Evolutionary conservation across 2,888 invertebrate genomes (phyloP), one percentile per base, ranked within the genome.

Genomic region (Psococerastis gibbosa): DNA sequence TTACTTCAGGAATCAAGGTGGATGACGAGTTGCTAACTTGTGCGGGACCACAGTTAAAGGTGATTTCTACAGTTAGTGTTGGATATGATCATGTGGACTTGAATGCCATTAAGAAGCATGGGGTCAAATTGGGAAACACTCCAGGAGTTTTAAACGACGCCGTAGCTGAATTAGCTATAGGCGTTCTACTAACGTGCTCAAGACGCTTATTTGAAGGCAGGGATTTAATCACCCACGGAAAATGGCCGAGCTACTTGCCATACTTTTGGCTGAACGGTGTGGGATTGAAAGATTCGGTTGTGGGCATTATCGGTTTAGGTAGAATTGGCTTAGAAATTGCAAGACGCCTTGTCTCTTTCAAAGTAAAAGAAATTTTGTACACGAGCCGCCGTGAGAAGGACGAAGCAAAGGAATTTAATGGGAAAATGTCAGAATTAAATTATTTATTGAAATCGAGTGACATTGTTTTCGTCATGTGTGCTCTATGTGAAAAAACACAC

Each of bases 161-260:
- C 2, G 87, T 87, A 0, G 89, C 94, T 1, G 94, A 95, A 46
- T 15, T 22, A 15, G 15, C 41, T 38, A 15, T 16, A 42, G 22
- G 18, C 23, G 22, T 13, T 20, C 5, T 43, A 9, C 18, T 33
- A 22, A 32, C 42, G 18, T 15, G 17, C 8, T 8, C 22, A 18
- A 38, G 23, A 16, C 22, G 8, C n/a, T 31, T 20, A 15, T 38
- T n/a, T 27, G 20, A 22, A 17, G 22, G 5, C 13, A 3, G 20
- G 16, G 38, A 38, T 20, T 5, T 17, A 3, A 11, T 38, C 4
- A 11, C 53, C 49, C 73, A 71, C 48, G 89, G 88, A 1, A 78
- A 78, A 38, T 94, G 94, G 92, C 74, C 71, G 33, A 71, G 85
- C 0, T 92, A 91, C 91, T 73, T 82, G 0, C 91, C 91, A 0